These are phyloP conservation scores for Pseudococcus viburni DNA, from an alignment of 2,888 invertebrate species.

Conservation along the genomic window DNA sequence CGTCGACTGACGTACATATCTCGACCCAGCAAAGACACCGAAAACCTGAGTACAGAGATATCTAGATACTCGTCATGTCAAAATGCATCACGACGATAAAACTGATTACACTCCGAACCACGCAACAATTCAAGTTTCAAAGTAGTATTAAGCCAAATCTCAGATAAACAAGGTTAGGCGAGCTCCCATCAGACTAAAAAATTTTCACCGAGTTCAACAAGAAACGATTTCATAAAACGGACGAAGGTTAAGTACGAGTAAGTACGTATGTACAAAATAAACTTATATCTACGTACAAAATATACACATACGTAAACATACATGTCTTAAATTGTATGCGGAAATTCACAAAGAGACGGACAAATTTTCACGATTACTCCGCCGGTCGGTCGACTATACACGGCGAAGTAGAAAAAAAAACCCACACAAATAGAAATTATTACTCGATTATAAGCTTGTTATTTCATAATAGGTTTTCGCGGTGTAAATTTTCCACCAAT, in stretches of 20 bases:
- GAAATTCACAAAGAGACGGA: neutral
- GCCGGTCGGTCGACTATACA: neutral
- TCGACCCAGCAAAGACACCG: too few species aligned
- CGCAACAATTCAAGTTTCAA: neutral
- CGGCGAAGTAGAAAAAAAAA: neutral
- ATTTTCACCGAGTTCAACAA: too few species aligned
- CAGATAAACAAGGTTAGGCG: neutral
- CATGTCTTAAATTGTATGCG: slow-evolving; percentile 1
- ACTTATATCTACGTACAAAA: neutral
- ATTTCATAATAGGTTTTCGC: neutral
- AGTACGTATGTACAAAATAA: too few species aligned
- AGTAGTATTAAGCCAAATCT: neutral
- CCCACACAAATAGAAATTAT: neutral
- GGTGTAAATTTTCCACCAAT: neutral
- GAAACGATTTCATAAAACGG: too few species aligned
- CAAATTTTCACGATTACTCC: neutral
- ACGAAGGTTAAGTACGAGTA: too few species aligned
- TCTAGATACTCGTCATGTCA: too few species aligned
- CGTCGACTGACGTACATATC: too few species aligned
- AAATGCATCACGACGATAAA: too few species aligned
- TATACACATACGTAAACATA: neutral
- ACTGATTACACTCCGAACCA: neutral
- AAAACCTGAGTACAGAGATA: too few species aligned
- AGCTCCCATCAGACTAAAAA: too few species aligned
- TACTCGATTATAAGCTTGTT: neutral